Conservation (phyloP, 2,797 vertebrate species). For the Chaetophractus vellerosus region DNA sequence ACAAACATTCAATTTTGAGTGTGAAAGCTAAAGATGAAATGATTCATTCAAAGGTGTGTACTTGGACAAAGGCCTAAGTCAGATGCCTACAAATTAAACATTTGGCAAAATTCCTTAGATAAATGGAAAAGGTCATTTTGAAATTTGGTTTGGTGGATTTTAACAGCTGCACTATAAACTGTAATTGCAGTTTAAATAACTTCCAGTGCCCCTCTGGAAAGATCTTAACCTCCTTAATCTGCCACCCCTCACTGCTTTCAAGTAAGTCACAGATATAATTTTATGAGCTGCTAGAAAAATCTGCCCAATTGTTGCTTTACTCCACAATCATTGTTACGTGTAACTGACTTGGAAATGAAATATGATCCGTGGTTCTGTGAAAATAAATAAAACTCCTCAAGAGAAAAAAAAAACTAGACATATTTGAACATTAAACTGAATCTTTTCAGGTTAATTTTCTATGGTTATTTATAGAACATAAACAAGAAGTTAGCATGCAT, state of each 20-base stretch:
- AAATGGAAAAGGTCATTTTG: conserved; percentile 54
- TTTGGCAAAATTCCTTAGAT: conserved; percentile 36
- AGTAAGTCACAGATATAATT: conserved; percentile 29
- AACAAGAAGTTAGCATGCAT: not conserved
- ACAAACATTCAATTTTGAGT: not conserved
- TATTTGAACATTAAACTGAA: not conserved
- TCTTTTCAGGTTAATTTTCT: not conserved
- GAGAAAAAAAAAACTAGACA: not conserved
- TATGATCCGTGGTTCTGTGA: not conserved
- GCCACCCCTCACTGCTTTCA: not conserved
- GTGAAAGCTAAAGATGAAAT: not conserved
- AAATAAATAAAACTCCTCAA: not conserved
- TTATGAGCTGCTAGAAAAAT: not conserved
- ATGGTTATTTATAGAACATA: not conserved
- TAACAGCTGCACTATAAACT: conserved; percentile 76
- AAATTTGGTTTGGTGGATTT: conserved; percentile 56
- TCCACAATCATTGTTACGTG: not conserved
- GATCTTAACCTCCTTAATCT: conserved; percentile 64
- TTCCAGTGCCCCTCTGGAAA: conserved; percentile 32
- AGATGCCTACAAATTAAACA: conserved; percentile 68
- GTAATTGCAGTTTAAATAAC: conserved; percentile 76
- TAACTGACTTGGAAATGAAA: conserved; percentile 24
- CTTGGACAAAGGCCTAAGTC: conserved; percentile 39
- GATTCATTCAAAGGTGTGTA: conserved; percentile 33
- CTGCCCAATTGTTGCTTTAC: not conserved